Evolutionary conservation across 2,888 invertebrate genomes (phyloP).

Genomic region (Tenthredo amoena): DNA sequence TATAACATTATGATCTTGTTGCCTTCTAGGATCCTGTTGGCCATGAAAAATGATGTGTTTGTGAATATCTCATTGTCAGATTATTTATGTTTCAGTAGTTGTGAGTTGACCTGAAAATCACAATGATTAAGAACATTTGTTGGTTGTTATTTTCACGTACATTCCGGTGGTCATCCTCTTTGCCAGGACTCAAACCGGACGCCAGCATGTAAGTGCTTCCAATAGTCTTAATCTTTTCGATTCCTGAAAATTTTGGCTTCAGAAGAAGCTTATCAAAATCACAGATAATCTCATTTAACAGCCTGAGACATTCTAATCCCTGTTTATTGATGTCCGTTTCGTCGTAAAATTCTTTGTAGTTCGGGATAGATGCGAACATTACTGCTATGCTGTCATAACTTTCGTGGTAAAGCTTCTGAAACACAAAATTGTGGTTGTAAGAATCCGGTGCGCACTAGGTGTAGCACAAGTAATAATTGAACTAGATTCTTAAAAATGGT

Average conservation of each 20-base stretch:
- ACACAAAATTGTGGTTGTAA: conserved; percentile 55
- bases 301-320: conserved; percentile 94
- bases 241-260: conserved; percentile 96
- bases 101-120: conserved; percentile 27
- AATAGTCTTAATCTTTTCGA: conserved; percentile 99
- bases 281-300: conserved; percentile 98
- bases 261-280: conserved; percentile 97
- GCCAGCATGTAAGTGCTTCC: conserved; percentile 99
- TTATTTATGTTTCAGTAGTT: conserved; percentile 10
- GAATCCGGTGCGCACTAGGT: conserved; percentile 66
- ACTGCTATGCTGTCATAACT: conserved; percentile 96
- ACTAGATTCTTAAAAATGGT: neutral
- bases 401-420: conserved; percentile 96
- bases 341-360: conserved; percentile 98
- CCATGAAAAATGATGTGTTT: conserved; percentile 30
- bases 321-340: conserved; percentile 98
- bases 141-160: conserved; percentile 78
- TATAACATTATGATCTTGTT: conserved; percentile 92
- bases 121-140: neutral
- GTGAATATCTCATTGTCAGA: neutral
- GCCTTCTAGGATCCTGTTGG: conserved; percentile 85
- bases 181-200: conserved; percentile 93
- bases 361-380: conserved; percentile 99
- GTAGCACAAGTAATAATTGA: neutral
- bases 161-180: conserved; percentile 85